Evolutionary conservation across 2,888 invertebrate genomes (phyloP), one percentile per base, ranked within the genome.

Genomic region (Hartigia nigra): DNA sequence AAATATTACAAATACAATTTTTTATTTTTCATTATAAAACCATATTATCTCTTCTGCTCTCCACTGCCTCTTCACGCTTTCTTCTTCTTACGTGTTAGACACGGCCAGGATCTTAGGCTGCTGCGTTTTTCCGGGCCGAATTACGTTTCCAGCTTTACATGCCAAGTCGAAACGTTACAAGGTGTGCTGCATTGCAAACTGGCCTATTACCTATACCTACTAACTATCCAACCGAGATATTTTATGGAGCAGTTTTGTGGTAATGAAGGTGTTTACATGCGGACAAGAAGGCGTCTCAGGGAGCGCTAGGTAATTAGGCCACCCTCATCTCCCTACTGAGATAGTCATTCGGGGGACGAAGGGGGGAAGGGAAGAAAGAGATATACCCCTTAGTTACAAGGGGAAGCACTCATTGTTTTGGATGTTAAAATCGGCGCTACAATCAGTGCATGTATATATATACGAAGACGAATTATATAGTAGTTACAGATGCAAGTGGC

Each of bases 201-300:
- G 31, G 34, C 72, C 75, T 77, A 76, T 77, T 70, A 76, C 76
- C 70, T 76, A 39, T 77, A 77, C 77, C 72, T 12, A n/a, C 31
- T 5, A 75, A 36, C 75, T 36, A 69, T 74, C 79, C 78, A 70
- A 69, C 69, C 76, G 74, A 81, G 79, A 82, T 86, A 86, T 86
- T 86, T 86, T 86, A 85, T 83, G 79, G 81, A 82, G 81, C 84
- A 81, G 83, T 86, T 85, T 77, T 77, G 80, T 81, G 79, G 82
- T 86, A 86, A 86, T 86, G 85, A 85, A 85, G 86, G 81, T 85
- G 83, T 86, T 86, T 86, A 83, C 83, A 86, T 86, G 86, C 86
- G 84, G 77, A 76, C 81, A 80, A 79, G 82, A 82, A 79, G 37
- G 76, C 76, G 76, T 55, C 75, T 35, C 69, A 3, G 69, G 72